phyloP scores from a whole-genome alignment of 2,888 invertebrate species.

The Congeria kusceri region DNA sequence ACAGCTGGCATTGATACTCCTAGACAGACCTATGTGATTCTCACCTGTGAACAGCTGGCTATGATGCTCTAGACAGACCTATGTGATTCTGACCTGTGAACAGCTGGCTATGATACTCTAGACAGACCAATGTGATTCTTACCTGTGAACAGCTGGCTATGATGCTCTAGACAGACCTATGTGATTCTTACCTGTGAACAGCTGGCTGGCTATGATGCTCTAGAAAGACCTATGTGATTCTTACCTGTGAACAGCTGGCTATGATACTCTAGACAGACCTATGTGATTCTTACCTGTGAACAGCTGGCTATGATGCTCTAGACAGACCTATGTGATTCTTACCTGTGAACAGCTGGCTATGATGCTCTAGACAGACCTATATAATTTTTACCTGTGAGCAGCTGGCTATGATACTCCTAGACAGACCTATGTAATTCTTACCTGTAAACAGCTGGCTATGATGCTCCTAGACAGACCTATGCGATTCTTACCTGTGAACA shows the following conservation, averaged over 20 bases:
- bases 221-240: constrained; percentile 90
- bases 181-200: constrained; percentile 90
- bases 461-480: constrained; percentile 93
- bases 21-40: constrained; percentile 90
- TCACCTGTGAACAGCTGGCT: constrained; percentile 95
- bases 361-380: constrained; percentile 93
- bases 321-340: constrained; percentile 89
- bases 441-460: constrained; percentile 97
- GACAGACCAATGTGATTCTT: constrained; percentile 89
- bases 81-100: constrained; percentile 89
- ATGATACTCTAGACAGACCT: constrained; percentile 94
- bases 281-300: constrained; percentile 89
- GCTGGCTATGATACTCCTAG: constrained; percentile 95
- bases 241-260: constrained; percentile 95
- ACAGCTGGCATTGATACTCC: constrained; percentile 95
- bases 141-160: constrained; percentile 97
- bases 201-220: constrained; percentile 94
- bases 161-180: constrained; percentile 93
- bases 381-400: constrained; percentile 91
- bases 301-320: constrained; percentile 96
- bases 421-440: constrained; percentile 89
- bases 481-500: constrained; percentile 90
- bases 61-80: constrained; percentile 94
- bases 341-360: constrained; percentile 97
- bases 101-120: constrained; percentile 96